These are phyloP conservation scores for Melipona beecheii DNA, from an alignment of 2,888 invertebrate species.

Conservation along the genomic window DNA sequence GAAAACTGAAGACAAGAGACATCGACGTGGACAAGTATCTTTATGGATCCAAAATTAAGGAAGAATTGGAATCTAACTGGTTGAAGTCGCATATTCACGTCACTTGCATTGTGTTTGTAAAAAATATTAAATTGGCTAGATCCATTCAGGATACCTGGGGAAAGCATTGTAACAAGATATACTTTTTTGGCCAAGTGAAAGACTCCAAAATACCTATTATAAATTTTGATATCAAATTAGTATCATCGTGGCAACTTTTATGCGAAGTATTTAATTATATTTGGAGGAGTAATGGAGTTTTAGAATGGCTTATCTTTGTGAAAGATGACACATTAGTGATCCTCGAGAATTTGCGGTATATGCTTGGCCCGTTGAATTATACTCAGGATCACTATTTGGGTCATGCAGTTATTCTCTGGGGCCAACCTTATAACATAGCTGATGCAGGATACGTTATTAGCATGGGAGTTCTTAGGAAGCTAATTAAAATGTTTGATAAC, in stretches of 20 bases:
- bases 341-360: constrained; percentile 86
- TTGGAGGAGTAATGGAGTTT: constrained; percentile 62
- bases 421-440: constrained; percentile 85
- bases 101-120: constrained; percentile 84
- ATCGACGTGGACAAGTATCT: constrained; percentile 73
- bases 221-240: constrained; percentile 75
- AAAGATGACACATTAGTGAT: constrained; percentile 86
- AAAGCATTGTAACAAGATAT: constrained; percentile 80
- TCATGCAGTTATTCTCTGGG: constrained; percentile 86
- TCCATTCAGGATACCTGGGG: constrained; percentile 84
- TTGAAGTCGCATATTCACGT: constrained; percentile 80
- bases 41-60: constrained; percentile 62
- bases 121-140: constrained; percentile 82
- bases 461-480: constrained; percentile 82
- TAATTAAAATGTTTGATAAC: constrained; percentile 83
- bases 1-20: constrained; percentile 56
- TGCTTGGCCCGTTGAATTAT: constrained; percentile 84
- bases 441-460: constrained; percentile 86
- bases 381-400: constrained; percentile 85
- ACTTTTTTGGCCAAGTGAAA: constrained; percentile 77
- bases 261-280: constrained; percentile 83
- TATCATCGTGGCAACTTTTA: constrained; percentile 84
- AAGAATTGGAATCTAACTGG: constrained; percentile 77
- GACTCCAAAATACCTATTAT: constrained; percentile 73
- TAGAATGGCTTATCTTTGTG: constrained; percentile 86